Base-by-base conservation (phyloP, 2,797 vertebrate species). In the Cichlasoma orientale region DNA sequence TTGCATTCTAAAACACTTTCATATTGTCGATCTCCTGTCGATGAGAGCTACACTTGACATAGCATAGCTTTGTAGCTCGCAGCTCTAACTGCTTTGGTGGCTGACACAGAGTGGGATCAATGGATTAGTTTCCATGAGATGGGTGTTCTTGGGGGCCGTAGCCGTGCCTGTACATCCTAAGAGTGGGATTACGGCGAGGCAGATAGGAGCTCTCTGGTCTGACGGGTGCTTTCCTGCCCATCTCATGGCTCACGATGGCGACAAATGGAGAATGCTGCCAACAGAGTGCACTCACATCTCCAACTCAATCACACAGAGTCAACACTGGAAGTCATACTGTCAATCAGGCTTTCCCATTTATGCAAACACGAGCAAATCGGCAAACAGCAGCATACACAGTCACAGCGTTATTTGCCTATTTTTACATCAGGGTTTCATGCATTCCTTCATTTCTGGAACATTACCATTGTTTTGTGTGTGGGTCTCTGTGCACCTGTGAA, bases 101-200 rank as follows among this genome's bases (percentile, higher is more conserved):
- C 92, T 92, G 93, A 93, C 92, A 80, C 78, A 25, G 73, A 83
- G 74, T 77, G 79, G 92, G 94, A 94, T 96, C 94, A 94, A 95
- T 95, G 94, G 94, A 95, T 95, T 95, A 93, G 92, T 91, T 94
- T 95, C 91, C 86, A 85, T 86, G 90, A 93, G 92, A 93, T 71
- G 89, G 89, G 83, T 80, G 91, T 90, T 92, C 91, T 92, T 57
- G 84, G 89, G 85, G 87, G 85, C 87, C 14, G 55, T 21, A 72
- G 86, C 90, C 94, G 94, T 96, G 96, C 91, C 91, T 72, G 85
- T 70, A 93, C 95, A 96, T 96, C 93, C 94, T 94, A 94, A 96
- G 87, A 91, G 82, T 18, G 74, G 92, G 95, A 95, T 96, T 95
- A 96, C 85, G 0, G 82, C 44, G 50, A 88, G 84, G 82, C 89